A percentile compares a stretch with the other conserved stretches of the same genome.
These are phyloP conservation scores for Cygnus buccinator DNA, from an alignment of 2,113 vertebrate genomes.

Conservation along the genomic window DNA sequence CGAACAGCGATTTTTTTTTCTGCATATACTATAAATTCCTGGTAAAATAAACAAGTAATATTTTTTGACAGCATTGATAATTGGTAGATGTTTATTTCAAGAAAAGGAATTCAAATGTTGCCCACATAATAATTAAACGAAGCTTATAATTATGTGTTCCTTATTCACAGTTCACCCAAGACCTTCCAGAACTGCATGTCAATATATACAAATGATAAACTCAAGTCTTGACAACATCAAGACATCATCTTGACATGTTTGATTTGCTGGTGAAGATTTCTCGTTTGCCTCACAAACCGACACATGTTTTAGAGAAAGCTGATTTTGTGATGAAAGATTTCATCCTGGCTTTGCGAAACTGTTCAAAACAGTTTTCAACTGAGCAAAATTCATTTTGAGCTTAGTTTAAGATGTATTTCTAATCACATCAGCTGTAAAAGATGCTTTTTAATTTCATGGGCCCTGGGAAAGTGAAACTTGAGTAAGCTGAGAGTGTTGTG, in stretches of 20 bases:
- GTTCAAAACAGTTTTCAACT: too few relatives aligned
- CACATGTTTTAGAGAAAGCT: not conserved
- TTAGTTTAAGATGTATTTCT: conserved; percentile 25
- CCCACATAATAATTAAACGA: not conserved
- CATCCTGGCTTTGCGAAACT: not conserved
- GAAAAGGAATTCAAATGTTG: not conserved
- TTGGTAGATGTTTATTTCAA: conserved; percentile 17
- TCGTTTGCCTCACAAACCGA: not conserved
- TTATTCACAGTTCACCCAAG: not conserved
- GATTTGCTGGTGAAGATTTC: not conserved
- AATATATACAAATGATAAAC: not conserved
- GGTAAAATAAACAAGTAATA: not conserved
- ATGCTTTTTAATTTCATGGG: not conserved
- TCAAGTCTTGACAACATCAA: not conserved
- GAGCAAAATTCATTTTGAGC: not conserved
- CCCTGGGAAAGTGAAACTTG: conserved; percentile 17
- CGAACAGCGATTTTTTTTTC: not conserved
- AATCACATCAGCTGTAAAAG: conserved; percentile 5
- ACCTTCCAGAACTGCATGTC: not conserved
- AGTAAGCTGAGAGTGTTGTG: not conserved
- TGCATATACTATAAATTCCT: not conserved
- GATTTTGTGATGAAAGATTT: conserved; percentile 9
- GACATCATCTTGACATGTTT: not conserved
- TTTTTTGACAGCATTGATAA: conserved; percentile 7
- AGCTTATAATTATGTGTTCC: not conserved